A percentile compares a stretch with the other conserved stretches of the same genome.
Evolutionary conservation across 2,888 invertebrate genomes (phyloP).

Genomic region (Harmothoe impar): DNA sequence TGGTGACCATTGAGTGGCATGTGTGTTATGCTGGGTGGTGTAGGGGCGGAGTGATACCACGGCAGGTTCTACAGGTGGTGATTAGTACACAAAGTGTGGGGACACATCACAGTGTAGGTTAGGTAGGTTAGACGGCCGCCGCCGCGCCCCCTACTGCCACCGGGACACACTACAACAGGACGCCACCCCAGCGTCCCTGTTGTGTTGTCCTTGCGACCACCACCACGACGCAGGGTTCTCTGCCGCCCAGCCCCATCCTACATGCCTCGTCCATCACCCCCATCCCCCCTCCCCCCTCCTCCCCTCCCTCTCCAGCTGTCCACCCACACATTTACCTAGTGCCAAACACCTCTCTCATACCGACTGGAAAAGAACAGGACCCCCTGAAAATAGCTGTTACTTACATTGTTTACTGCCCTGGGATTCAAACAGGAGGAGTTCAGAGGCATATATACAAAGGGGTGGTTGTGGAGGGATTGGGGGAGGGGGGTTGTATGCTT

Average conservation of each 20-base stretch:
- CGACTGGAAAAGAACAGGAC: background rate
- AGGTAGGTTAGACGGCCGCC: no score
- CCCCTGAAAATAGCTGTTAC: constrained; percentile 18
- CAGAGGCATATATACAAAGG: background rate
- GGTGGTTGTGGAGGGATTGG: no score
- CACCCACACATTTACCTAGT: constrained; percentile 52
- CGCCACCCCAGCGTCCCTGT: background rate
- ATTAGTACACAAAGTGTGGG: no score
- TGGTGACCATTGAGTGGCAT: no score
- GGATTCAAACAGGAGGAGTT: background rate
- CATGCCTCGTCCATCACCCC: constrained; percentile 30
- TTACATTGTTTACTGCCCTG: background rate
- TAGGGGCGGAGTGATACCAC: no score
- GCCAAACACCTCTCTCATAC: constrained; percentile 2
- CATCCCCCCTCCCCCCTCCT: background rate
- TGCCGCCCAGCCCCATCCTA: background rate
- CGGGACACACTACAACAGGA: background rate
- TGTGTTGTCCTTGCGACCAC: background rate
- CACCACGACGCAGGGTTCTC: background rate
- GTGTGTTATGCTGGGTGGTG: no score
- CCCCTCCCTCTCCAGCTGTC: constrained; percentile 5
- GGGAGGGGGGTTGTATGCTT: no score
- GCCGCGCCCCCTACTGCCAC: background rate
- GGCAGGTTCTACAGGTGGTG: no score
- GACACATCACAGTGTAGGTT: no score